A percentile compares a stretch with the other conserved stretches of the same genome.
phyloP scores from a whole-genome alignment of 2,888 invertebrate genomes.

The Mamestra brassicae region DNA sequence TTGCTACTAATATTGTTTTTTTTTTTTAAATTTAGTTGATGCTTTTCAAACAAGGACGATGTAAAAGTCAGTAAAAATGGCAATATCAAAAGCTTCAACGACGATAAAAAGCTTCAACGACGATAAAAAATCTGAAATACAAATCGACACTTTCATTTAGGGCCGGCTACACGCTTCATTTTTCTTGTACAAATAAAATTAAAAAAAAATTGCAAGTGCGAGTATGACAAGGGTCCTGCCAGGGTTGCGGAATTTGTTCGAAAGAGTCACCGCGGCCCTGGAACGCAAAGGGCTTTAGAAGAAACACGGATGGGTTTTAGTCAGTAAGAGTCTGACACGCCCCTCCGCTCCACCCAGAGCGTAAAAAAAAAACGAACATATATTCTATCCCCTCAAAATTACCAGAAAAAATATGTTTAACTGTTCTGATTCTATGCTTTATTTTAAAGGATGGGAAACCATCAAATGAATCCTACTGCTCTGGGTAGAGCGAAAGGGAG shows the following conservation, averaged over 20 bases:
- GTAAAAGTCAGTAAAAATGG: neutral
- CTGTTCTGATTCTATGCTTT: no score
- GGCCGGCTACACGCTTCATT: neutral
- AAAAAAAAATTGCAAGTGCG: no score
- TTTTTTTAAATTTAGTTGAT: neutral
- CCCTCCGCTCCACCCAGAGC: no score
- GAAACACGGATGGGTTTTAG: no score
- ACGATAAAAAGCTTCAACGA: conserved; percentile 11
- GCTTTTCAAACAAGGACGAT: neutral
- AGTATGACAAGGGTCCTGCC: neutral
- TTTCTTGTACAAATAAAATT: neutral
- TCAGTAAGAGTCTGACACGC: no score
- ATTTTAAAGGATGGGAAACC: no score
- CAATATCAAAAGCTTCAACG: conserved; percentile 9
- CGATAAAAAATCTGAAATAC: neutral
- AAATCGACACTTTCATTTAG: neutral
- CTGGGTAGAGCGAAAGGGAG: no score
- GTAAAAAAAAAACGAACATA: no score
- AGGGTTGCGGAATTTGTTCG: no score
- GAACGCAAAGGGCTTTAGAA: no score
- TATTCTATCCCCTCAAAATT: neutral
- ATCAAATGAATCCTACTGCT: neutral
- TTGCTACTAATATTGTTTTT: neutral
- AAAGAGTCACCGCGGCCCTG: no score
- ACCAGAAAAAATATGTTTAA: neutral